Percentiles rank a stretch among this genome's conserved stretches.
phyloP scores from a whole-genome alignment of 1,140 invertebrate species.

The Brachystomella parvula region DNA sequence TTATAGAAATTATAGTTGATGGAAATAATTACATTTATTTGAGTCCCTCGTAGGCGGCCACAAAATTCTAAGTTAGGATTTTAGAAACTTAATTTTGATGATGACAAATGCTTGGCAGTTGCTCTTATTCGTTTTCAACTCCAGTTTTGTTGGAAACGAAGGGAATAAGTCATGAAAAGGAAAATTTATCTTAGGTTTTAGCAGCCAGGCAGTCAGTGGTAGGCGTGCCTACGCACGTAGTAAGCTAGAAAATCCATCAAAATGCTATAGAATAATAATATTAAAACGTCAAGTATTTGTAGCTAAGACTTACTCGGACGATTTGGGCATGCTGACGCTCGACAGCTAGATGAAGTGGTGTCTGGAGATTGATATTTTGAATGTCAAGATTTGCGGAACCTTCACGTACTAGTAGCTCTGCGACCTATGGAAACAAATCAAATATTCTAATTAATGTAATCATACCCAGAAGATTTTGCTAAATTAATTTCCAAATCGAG shows the following conservation, averaged over 20 bases:
- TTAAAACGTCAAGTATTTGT: too few species aligned
- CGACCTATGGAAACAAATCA: conserved; percentile 50
- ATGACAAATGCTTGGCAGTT: conserved; percentile 27
- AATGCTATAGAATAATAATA: too few species aligned
- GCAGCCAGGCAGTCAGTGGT: too few species aligned
- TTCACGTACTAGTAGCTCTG: conserved; percentile 73
- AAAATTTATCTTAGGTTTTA: too few species aligned
- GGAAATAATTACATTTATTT: conserved; percentile 27
- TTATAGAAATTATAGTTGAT: too few species aligned
- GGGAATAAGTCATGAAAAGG: too few species aligned
- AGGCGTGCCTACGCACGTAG: too few species aligned
- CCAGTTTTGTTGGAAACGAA: too few species aligned
- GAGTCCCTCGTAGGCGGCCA: conserved; percentile 17
- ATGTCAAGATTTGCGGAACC: conserved; percentile 88
- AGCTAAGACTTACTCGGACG: conserved; percentile 59
- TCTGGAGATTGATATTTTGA: conserved; percentile 89
- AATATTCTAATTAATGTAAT: neutral
- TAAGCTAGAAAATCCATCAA: too few species aligned
- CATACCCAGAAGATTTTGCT: too few species aligned
- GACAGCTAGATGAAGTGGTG: conserved; percentile 87
- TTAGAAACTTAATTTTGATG: conserved; percentile 22
- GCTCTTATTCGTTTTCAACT: neutral
- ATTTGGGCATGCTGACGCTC: conserved; percentile 93
- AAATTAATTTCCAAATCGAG: too few species aligned
- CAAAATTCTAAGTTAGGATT: conserved; percentile 20